Evolutionary conservation across 2,797 vertebrate species (phyloP).

Genomic region (Avahi laniger): DNA sequence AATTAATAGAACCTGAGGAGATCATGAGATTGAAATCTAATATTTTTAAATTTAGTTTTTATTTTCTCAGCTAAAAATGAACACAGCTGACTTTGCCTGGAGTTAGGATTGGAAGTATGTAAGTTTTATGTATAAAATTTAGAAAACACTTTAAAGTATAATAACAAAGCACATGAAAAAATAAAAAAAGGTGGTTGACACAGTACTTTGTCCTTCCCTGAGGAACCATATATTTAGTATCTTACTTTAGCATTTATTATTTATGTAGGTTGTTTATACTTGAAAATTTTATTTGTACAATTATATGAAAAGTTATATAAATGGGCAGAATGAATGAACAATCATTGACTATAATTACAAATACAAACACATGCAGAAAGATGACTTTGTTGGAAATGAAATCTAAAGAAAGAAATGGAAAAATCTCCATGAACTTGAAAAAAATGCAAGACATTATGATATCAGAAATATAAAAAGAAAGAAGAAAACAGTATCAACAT

Average conservation of each 20-base stretch:
- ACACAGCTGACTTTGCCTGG: neutral
- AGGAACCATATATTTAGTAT: neutral
- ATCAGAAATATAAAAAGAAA: conserved; percentile 11
- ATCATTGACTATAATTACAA: neutral
- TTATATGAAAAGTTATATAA: neutral
- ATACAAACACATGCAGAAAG: conserved; percentile 3
- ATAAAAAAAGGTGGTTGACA: neutral
- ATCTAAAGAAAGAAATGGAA: neutral
- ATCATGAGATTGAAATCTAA: neutral
- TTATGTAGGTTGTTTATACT: neutral
- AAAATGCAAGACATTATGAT: neutral
- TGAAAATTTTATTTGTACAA: neutral
- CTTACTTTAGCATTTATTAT: conserved; percentile 35
- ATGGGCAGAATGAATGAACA: neutral
- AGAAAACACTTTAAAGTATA: neutral
- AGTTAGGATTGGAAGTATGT: neutral
- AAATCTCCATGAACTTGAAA: neutral
- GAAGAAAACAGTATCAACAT: neutral
- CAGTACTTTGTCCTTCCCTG: neutral
- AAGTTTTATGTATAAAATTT: neutral
- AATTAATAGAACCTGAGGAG: neutral
- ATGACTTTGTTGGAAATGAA: neutral
- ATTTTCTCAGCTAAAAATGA: neutral
- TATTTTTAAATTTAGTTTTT: neutral
- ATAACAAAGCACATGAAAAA: neutral